Percentiles rank a stretch among this genome's conserved stretches.
These are phyloP conservation scores for Sapayoa aenigma DNA, from an alignment of 2,113 vertebrate species.

Conservation along the genomic window DNA sequence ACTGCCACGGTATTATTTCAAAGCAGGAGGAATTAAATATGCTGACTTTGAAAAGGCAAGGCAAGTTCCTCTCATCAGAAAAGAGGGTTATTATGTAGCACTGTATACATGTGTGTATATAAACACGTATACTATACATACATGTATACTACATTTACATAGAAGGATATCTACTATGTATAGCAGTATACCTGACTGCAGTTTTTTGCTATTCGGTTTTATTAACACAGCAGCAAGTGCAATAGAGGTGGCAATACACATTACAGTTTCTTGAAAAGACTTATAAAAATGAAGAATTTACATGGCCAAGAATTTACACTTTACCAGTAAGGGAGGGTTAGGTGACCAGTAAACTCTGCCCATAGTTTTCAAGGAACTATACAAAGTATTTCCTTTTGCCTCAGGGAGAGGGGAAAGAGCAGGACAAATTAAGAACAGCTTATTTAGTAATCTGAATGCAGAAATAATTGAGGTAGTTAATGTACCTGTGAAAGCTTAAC, in stretches of 20 bases:
- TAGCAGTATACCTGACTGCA: background rate
- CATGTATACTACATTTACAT: background rate
- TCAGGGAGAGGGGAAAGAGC: background rate
- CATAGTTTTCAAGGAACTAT: background rate
- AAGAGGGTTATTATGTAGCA: background rate
- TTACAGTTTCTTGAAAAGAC: background rate
- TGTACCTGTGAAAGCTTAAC: background rate
- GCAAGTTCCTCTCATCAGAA: background rate
- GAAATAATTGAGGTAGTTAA: background rate
- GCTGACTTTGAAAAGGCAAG: background rate
- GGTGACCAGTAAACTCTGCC: background rate
- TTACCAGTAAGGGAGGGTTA: background rate
- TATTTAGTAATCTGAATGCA: background rate
- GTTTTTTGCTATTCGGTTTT: background rate
- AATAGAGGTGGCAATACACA: background rate
- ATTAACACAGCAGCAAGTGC: background rate
- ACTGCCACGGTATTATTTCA: background rate
- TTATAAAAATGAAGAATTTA: background rate
- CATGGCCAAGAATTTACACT: background rate
- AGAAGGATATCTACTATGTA: background rate
- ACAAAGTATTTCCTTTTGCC: background rate
- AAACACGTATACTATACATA: background rate
- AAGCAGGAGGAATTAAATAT: background rate
- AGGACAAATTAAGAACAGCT: background rate
- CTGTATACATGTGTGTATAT: background rate